These are phyloP conservation scores for Parascotia fuliginaria DNA, from an alignment of 2,888 invertebrate species.

Conservation along the genomic window DNA sequence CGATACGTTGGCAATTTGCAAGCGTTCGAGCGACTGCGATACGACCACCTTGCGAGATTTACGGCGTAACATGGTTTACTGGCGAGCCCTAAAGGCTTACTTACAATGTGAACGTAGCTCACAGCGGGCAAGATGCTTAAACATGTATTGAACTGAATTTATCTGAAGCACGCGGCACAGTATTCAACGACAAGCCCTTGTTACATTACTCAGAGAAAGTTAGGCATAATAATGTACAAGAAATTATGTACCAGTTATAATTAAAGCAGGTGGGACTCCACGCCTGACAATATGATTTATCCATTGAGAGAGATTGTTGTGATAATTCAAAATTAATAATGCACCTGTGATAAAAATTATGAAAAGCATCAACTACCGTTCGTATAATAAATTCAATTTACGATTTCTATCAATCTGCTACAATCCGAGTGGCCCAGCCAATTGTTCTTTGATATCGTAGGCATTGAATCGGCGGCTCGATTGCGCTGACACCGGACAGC, in stretches of 20 bases:
- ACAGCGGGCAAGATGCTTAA: slow-evolving; percentile 40
- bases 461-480: slow-evolving; percentile 60
- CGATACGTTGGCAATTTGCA: slow-evolving; percentile 36
- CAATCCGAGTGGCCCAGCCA: slow-evolving; percentile 54
- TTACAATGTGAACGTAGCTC: slow-evolving; percentile 38
- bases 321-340: slow-evolving; percentile 31
- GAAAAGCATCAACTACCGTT: slow-evolving; percentile 48
- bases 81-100: slow-evolving; percentile 40
- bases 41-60: slow-evolving; percentile 41
- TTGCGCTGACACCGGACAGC: slow-evolving; percentile 65
- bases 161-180: slow-evolving; percentile 22
- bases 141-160: slow-evolving; percentile 39
- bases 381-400: slow-evolving; percentile 71
- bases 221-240: slow-evolving; percentile 13
- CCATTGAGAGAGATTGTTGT: background rate
- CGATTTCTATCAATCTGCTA: slow-evolving; percentile 70
- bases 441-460: slow-evolving; percentile 72
- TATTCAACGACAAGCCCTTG: slow-evolving; percentile 15
- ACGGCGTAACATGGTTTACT: slow-evolving; percentile 34
- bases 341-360: slow-evolving; percentile 45
- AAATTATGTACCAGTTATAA: slow-evolving; percentile 5
- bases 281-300: background rate
- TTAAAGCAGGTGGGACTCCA: background rate
- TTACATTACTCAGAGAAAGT: slow-evolving; percentile 17
- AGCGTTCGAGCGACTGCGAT: slow-evolving; percentile 13